phyloP scores from a whole-genome alignment of 2,888 invertebrate genomes.

The Drosophila planitibia region DNA sequence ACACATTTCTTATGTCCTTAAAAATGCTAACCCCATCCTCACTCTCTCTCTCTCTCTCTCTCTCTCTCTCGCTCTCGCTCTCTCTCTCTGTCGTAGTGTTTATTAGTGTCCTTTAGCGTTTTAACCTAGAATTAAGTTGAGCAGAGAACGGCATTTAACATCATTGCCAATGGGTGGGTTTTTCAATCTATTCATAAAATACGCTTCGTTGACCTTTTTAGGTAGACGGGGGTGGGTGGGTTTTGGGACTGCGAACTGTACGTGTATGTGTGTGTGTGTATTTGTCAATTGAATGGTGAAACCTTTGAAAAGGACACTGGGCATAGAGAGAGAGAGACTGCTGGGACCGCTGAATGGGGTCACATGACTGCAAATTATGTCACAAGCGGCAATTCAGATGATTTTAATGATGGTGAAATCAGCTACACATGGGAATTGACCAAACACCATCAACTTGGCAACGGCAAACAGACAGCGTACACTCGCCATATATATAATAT shows the following conservation, averaged over 20 bases:
- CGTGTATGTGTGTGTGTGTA: constrained; percentile 1
- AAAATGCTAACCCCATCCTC: constrained; percentile 3
- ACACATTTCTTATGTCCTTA: constrained; percentile 11
- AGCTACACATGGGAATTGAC: constrained; percentile 61
- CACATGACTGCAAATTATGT: constrained; percentile 72
- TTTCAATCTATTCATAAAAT: constrained; percentile 67
- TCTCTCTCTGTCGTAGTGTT: constrained; percentile 6
- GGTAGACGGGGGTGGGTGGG: neutral
- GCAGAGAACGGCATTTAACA: constrained; percentile 51
- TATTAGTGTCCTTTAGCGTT: constrained; percentile 57
- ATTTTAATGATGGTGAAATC: constrained; percentile 73
- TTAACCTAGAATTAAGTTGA: constrained; percentile 45
- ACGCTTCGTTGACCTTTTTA: constrained; percentile 61
- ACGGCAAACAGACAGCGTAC: neutral
- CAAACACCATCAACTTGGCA: constrained; percentile 16
- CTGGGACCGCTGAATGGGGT: constrained; percentile 53
- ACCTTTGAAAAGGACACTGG: constrained; percentile 51
- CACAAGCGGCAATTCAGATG: constrained; percentile 68
- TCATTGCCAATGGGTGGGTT: constrained; percentile 53
- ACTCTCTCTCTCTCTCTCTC: neutral
- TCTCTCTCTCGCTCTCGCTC: neutral
- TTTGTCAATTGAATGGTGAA: constrained; percentile 31
- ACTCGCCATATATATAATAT: neutral
- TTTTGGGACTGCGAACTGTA: neutral
- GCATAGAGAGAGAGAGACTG: constrained; percentile 7